Percentiles rank a stretch among this genome's conserved stretches.
Evolutionary conservation across 1,140 invertebrate genomes (phyloP).

Genomic region (Euwallacea similis): DNA sequence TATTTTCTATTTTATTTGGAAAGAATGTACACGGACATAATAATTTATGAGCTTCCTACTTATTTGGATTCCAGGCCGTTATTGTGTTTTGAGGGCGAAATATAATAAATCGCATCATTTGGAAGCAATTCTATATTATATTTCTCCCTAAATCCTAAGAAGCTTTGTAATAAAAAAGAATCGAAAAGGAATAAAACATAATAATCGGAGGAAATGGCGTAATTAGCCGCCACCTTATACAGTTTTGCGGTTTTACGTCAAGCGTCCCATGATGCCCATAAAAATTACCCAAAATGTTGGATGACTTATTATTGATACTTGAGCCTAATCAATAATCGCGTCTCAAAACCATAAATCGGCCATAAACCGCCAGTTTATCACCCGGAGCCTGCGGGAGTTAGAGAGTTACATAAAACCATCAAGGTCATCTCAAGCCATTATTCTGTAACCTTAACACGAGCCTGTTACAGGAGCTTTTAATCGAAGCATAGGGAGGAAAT

Average conservation of each 20-base stretch:
- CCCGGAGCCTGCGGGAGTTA: constrained; percentile 11
- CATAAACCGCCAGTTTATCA: constrained; percentile 14
- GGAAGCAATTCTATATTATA: too few relatives aligned
- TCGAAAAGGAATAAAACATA: too few relatives aligned
- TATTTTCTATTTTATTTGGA: constrained; percentile 4
- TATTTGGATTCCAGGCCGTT: constrained; percentile 7
- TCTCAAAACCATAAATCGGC: constrained; percentile 21
- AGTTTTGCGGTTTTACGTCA: not conserved
- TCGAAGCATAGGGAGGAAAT: constrained; percentile 12
- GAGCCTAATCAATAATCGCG: constrained; percentile 12
- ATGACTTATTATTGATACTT: constrained; percentile 11
- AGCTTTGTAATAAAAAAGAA: too few relatives aligned
- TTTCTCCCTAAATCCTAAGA: too few relatives aligned
- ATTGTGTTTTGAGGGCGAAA: not conserved
- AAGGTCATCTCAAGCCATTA: constrained; percentile 21
- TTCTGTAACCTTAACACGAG: constrained; percentile 19
- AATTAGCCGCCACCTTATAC: too few relatives aligned
- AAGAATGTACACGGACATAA: constrained; percentile 1
- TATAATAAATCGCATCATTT: not conserved
- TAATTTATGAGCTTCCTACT: constrained; percentile 11
- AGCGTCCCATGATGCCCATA: not conserved
- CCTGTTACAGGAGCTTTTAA: constrained; percentile 20
- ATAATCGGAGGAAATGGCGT: too few relatives aligned
- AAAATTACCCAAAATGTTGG: not conserved
- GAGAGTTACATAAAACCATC: constrained; percentile 15